Conservation (phyloP, 2,888 invertebrate species). For the Norana najaformis region DNA sequence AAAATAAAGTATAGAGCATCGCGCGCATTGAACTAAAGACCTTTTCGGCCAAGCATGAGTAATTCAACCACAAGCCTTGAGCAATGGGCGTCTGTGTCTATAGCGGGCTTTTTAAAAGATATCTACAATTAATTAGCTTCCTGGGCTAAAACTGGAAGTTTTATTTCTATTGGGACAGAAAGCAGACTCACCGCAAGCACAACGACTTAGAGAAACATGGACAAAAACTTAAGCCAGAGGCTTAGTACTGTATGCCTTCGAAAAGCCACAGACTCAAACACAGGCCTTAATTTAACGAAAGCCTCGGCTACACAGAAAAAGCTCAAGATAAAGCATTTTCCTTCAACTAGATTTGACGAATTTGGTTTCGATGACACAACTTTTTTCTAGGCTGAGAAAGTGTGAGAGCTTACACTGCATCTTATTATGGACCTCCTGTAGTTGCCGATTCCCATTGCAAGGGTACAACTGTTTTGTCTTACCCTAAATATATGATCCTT, state of each 20-base stretch:
- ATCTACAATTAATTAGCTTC: constrained; percentile 2
- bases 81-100: not conserved
- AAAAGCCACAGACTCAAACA: too few relatives aligned
- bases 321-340: too few relatives aligned
- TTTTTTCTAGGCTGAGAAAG: too few relatives aligned
- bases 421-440: too few relatives aligned
- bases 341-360: too few relatives aligned
- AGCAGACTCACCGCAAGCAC: not conserved
- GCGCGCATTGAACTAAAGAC: not conserved
- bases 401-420: too few relatives aligned
- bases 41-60: not conserved
- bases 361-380: too few relatives aligned
- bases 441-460: too few relatives aligned
- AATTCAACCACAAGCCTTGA: not conserved
- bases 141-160: not conserved
- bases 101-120: not conserved
- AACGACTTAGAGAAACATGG: not conserved
- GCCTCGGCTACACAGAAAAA: too few relatives aligned
- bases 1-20: not conserved
- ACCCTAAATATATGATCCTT: too few relatives aligned
- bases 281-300: not conserved
- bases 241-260: not conserved
- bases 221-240: not conserved
- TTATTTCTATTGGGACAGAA: not conserved
- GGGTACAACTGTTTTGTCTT: too few relatives aligned